Base-by-base conservation (phyloP, 2,113 vertebrate species). In the Morone saxatilis region DNA sequence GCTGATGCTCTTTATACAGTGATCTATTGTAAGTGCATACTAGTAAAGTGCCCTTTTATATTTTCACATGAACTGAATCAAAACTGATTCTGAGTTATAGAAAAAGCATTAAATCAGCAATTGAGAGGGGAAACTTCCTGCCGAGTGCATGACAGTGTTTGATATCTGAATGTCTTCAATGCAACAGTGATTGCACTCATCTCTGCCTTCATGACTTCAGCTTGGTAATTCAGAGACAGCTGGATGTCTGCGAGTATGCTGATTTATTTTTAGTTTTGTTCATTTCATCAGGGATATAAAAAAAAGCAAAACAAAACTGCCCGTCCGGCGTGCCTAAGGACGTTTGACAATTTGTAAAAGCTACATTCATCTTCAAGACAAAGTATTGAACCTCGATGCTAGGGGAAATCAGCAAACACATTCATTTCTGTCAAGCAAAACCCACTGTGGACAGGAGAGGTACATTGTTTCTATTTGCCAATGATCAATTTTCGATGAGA, bases 321-420 rank as follows among this genome's bases (percentile, higher is more conserved):
- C 69, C 25, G 43, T 76, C 74, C 47, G 62, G 73, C 20, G 43
- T 63, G 87, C 89, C 86, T 45, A 68, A 89, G 80, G 88, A 86
- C 25, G 40, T 90, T 86, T 88, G 86, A 90, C 90, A 87, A 74
- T 92, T 81, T 72, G 69, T 83, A 82, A 90, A 89, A 89, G 89
- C 89, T 77, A 73, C 84, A 93, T 94, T 92, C 91, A 93, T 91
- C 88, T 91, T 92, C 59, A 76, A 88, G 88, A 91, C 87, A 89
- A 88, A 91, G 83, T 88, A 93, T 91, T 78, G 86, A 92, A 86
- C 78, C 76, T 78, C 19, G 22, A 78, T 80, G 81, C 79, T 86
- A 61, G 80, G 70, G 86, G 81, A 86, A 89, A 89, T 89, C 74
- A 68, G 81, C 85, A 83, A 91, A 81, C 76, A 62, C 88, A 92